Conservation (phyloP, 2,797 vertebrate genomes). For the Phataginus tricuspis region DNA sequence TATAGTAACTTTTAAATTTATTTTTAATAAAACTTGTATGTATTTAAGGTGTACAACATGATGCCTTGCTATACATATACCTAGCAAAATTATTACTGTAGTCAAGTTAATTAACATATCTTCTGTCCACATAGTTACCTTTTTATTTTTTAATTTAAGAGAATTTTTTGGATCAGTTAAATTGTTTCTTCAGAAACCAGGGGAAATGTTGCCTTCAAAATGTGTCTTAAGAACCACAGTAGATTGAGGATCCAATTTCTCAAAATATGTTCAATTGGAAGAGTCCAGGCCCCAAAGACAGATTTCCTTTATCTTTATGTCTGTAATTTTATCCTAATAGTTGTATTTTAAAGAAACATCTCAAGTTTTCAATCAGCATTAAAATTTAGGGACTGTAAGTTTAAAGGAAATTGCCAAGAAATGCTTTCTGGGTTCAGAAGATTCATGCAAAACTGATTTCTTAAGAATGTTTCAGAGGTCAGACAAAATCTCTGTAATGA, state of each 20-base stretch:
- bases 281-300: background rate
- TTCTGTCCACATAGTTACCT: background rate
- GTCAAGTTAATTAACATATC: background rate
- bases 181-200: background rate
- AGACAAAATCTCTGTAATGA: background rate
- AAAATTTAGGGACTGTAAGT: background rate
- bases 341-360: background rate
- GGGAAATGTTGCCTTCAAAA: background rate
- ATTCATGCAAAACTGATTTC: background rate
- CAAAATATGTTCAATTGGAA: background rate
- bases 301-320: background rate
- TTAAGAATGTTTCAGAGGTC: background rate
- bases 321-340: background rate
- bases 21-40: background rate
- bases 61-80: background rate
- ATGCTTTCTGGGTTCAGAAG: background rate
- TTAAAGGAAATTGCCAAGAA: background rate
- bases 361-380: background rate
- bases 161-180: background rate
- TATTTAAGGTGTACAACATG: background rate
- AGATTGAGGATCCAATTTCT: background rate
- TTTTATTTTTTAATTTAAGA: background rate
- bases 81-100: background rate
- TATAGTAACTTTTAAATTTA: background rate
- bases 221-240: background rate